Conservation (phyloP, 2,888 invertebrate genomes). For the Hipparchia semele region DNA sequence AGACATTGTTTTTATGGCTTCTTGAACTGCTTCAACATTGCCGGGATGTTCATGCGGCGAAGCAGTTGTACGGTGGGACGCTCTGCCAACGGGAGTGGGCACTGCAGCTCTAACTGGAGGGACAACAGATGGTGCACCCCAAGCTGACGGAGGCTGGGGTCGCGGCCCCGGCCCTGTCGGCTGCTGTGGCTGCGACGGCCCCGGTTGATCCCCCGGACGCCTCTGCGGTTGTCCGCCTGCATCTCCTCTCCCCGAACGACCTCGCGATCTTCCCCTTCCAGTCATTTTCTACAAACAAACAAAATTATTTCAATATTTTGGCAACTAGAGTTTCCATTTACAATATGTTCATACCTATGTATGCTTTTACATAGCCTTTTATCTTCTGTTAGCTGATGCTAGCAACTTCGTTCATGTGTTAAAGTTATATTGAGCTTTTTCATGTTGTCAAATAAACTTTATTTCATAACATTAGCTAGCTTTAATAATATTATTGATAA, state of each 20-base stretch:
- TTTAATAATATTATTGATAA: too few species aligned
- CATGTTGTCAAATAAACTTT: too few species aligned
- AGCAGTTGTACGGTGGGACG: conserved; percentile 61
- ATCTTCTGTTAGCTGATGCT: too few species aligned
- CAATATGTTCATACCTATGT: too few species aligned
- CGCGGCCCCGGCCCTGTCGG: conserved; percentile 53
- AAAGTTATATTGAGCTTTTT: too few species aligned
- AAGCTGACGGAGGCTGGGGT: conserved; percentile 69
- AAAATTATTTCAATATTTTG: too few species aligned
- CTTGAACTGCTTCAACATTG: conserved; percentile 64
- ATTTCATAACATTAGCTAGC: too few species aligned
- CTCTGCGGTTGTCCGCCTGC: conserved; percentile 47
- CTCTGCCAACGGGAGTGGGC: conserved; percentile 56
- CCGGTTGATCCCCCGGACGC: conserved; percentile 47
- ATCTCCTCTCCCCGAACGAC: conserved; percentile 56
- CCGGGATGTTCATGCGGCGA: conserved; percentile 69
- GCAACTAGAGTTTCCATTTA: not conserved
- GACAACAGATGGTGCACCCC: conserved; percentile 64
- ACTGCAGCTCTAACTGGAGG: conserved; percentile 65
- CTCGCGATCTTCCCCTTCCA: conserved; percentile 65
- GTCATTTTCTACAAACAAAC: conserved; percentile 40
- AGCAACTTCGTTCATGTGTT: too few species aligned
- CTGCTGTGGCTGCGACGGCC: conserved; percentile 39
- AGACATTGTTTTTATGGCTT: conserved; percentile 62
- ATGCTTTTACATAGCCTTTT: too few species aligned